A percentile compares a stretch with the other conserved stretches of the same genome.
Conservation (phyloP, 2,888 invertebrate genomes). For the Cactoblastis cactorum region DNA sequence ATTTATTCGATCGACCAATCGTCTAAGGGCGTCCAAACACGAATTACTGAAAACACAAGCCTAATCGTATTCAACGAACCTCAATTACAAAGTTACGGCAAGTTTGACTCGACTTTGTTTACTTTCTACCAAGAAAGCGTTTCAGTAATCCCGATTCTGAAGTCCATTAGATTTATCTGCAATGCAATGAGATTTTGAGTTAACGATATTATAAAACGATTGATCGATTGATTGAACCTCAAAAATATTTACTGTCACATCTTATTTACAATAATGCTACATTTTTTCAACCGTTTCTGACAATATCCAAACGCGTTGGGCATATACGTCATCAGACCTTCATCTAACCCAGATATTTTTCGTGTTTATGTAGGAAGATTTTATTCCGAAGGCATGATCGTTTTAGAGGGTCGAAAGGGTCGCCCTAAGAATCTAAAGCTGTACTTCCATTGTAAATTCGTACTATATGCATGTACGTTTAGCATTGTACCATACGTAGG, state of each 20-base stretch:
- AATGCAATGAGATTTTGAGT: not conserved
- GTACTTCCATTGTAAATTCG: not conserved
- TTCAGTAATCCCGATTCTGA: not conserved
- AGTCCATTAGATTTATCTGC: not conserved
- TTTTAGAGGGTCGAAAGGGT: conserved; percentile 11
- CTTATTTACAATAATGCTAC: not conserved
- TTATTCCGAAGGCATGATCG: conserved; percentile 6
- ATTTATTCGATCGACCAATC: not conserved
- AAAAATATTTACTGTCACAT: no score
- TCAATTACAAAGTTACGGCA: conserved; percentile 3
- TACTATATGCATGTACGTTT: no score
- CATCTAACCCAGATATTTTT: not conserved
- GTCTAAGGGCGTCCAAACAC: not conserved
- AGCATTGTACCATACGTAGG: not conserved
- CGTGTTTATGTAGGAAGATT: conserved; percentile 6
- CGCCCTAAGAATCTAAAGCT: not conserved
- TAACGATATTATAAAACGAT: not conserved
- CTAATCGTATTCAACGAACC: not conserved
- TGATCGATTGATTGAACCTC: not conserved
- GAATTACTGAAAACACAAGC: not conserved
- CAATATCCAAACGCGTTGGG: not conserved
- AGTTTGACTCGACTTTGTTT: conserved; percentile 4
- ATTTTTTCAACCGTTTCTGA: not conserved
- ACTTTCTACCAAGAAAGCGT: not conserved
- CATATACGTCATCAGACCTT: not conserved